These are phyloP conservation scores for Aphidius gifuensis DNA, from an alignment of 1,140 invertebrate species.

Conservation along the genomic window DNA sequence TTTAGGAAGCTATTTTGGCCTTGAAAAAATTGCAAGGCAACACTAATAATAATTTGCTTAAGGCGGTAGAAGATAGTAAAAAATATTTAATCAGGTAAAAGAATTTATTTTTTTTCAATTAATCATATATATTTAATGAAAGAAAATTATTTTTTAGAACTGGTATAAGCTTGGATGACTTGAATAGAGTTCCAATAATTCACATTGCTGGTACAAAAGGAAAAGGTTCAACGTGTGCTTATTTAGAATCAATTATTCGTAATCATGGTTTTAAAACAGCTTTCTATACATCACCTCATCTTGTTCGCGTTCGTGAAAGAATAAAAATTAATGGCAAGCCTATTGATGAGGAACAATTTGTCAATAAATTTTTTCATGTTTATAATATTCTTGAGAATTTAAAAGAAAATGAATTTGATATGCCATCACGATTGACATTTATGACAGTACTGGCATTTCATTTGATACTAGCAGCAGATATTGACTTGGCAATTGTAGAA, in stretches of 20 bases:
- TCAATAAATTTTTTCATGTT: slow-evolving; percentile 79
- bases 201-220: slow-evolving; percentile 97
- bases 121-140: not conserved
- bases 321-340: slow-evolving; percentile 85
- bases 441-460: slow-evolving; percentile 58
- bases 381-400: slow-evolving; percentile 62
- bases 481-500: slow-evolving; percentile 93
- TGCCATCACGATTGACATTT: slow-evolving; percentile 63
- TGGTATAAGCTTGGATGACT: slow-evolving; percentile 63
- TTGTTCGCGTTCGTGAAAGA: slow-evolving; percentile 88
- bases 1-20: no score
- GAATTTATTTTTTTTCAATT: no score
- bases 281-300: slow-evolving; percentile 94
- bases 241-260: slow-evolving; percentile 85
- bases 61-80: no score
- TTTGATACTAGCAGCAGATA: slow-evolving; percentile 80
- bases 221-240: slow-evolving; percentile 91
- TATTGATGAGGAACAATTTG: slow-evolving; percentile 72
- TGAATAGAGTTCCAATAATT: slow-evolving; percentile 78
- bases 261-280: slow-evolving; percentile 85
- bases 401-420: slow-evolving; percentile 61
- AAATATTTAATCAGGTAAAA: no score
- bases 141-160: slow-evolving; percentile 45
- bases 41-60: no score
- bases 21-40: no score